Evolutionary conservation across 2,888 invertebrate genomes (phyloP).

Genomic region (Adelphocoris suturalis): DNA sequence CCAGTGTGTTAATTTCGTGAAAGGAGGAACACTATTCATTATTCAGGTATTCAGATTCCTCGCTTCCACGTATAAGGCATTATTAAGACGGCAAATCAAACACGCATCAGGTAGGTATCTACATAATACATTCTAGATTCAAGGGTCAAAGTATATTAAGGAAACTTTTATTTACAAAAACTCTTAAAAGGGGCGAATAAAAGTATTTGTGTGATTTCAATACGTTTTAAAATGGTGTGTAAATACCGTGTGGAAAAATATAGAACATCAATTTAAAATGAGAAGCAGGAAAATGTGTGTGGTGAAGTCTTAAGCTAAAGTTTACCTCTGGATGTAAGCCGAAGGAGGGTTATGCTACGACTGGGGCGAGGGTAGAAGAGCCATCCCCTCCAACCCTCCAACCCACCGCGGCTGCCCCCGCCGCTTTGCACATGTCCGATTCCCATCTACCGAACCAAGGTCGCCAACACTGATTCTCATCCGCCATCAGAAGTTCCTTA

Average conservation of each 20-base stretch:
- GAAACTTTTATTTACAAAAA: background rate
- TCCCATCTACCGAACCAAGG: conserved; percentile 56
- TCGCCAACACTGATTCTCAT: conserved; percentile 41
- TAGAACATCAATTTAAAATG: background rate
- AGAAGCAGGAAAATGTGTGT: background rate
- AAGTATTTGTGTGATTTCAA: background rate
- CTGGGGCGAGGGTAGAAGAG: conserved; percentile 59
- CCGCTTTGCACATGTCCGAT: conserved; percentile 65
- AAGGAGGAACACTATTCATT: conserved; percentile 12
- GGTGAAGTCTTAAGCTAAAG: conserved; percentile 47
- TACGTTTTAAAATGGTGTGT: background rate
- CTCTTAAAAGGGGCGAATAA: no score
- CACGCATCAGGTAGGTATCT: background rate
- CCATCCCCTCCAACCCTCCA: conserved; percentile 38
- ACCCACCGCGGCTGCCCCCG: conserved; percentile 7
- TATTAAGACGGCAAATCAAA: background rate
- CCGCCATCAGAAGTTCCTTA: conserved; percentile 6
- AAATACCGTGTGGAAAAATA: background rate
- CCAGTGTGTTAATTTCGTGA: conserved; percentile 20
- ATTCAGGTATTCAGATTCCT: background rate
- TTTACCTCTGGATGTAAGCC: conserved; percentile 62
- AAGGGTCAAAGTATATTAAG: background rate
- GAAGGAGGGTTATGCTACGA: conserved; percentile 65
- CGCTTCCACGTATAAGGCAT: background rate
- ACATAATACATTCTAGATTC: background rate